A percentile compares a stretch with the other conserved stretches of the same genome.
phyloP scores from a whole-genome alignment of 2,797 vertebrate species.

The Sebastes hubbsi region DNA sequence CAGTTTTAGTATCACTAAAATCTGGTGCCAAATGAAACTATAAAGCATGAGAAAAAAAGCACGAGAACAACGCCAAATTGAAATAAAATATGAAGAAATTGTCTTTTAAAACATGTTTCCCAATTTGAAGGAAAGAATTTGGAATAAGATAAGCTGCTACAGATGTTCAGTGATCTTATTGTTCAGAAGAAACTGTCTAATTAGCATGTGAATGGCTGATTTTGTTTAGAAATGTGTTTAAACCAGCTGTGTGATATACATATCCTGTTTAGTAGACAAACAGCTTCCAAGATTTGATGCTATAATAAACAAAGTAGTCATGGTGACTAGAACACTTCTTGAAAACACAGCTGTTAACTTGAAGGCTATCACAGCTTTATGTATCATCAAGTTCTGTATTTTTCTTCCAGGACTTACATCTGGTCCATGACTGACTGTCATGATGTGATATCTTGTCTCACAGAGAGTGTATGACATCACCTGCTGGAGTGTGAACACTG shows the following conservation, averaged over 20 bases:
- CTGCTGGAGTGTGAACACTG: constrained; percentile 20
- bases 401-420: neutral
- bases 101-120: neutral
- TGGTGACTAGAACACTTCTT: neutral
- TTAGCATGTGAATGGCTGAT: neutral
- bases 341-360: neutral
- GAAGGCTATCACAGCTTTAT: neutral
- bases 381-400: neutral
- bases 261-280: neutral
- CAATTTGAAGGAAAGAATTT: neutral
- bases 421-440: neutral
- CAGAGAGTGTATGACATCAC: constrained; percentile 12
- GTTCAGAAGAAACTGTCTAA: neutral
- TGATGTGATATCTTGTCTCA: neutral
- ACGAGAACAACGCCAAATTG: neutral
- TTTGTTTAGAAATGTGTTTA: neutral
- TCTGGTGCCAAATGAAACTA: neutral
- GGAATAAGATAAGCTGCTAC: neutral
- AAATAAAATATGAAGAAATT: neutral
- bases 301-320: constrained; percentile 2
- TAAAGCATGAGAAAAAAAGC: neutral
- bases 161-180: neutral
- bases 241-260: neutral
- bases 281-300: neutral
- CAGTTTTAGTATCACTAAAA: neutral